Evolutionary conservation across 2,888 invertebrate genomes (phyloP), one percentile per base, ranked within the genome.

Genomic region (Macrosiphum euphorbiae): DNA sequence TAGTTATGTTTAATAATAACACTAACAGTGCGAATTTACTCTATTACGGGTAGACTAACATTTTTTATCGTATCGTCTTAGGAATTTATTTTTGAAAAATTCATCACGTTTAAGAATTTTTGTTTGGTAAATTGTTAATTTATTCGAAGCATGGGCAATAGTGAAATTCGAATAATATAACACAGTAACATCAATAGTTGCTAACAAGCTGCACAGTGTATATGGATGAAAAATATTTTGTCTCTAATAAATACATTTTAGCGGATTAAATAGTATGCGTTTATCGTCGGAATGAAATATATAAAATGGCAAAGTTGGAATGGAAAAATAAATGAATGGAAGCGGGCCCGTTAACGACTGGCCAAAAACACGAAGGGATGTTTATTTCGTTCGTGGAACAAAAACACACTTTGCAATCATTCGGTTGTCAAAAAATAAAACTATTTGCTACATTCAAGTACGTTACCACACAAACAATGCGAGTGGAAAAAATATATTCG

Each of bases 351-450:
- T 47, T 28, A 86, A 50, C 47, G 86, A 47, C 86, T 28, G 86
- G 47, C 86, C 47, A 78, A 41, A 78, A 78, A 78, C 35, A 78
- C 8, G 86, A 47, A 86, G 44, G 7, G 86, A 86, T 78, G 78
- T 78, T 78, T 78, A 78, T 86, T 86, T 47, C 47, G 86, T 86
- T 86, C 13, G 86, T 28, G 86, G 28, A 47, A 86, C 47, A 28
- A 35, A 35, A 8, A 78, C 35, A 78, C 78, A 78, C 35, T 78
- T 78, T 78, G 78, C 35, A 78, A 78, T 78, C 78, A 78, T 78
- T 78, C 78, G 35, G 35, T 78, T 78, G 78, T 78, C 78, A 78
- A 78, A 78, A 78, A 78, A 78, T 78, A 78, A 78, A 85, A 85
- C 85, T 85, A 44, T 85, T 85, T 44, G 26, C 41, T 85, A 28